These are phyloP conservation scores for Coleophora flavipennella DNA, from an alignment of 2,888 invertebrate species.

Conservation along the genomic window DNA sequence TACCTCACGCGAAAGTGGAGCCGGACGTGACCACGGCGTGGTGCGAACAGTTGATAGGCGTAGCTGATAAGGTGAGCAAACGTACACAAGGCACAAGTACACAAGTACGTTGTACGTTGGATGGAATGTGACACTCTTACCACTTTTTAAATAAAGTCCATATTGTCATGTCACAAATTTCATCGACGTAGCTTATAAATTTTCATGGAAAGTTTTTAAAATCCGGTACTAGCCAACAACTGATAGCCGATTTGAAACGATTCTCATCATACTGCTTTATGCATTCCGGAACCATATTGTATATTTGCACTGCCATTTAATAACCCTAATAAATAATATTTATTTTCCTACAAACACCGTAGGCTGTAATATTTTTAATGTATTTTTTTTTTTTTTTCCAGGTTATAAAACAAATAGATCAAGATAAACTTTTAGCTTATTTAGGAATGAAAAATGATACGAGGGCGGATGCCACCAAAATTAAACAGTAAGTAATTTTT, in stretches of 20 bases:
- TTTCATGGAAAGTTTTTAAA: too few species aligned
- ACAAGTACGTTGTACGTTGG: background rate
- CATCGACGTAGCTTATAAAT: too few species aligned
- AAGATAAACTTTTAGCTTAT: constrained; percentile 83
- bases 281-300: too few species aligned
- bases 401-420: constrained; percentile 77
- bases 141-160: too few species aligned
- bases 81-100: background rate
- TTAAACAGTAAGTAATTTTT: constrained; percentile 77
- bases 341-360: too few species aligned
- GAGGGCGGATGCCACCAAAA: constrained; percentile 85
- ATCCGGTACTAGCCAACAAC: too few species aligned
- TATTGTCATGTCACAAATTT: too few species aligned
- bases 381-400: constrained; percentile 14
- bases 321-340: too few species aligned
- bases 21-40: constrained; percentile 54
- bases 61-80: constrained; percentile 73
- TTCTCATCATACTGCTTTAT: too few species aligned
- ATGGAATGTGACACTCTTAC: background rate
- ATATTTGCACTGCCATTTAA: too few species aligned
- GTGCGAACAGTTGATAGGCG: constrained; percentile 59
- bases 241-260: too few species aligned
- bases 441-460: constrained; percentile 89
- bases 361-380: too few species aligned
- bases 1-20: constrained; percentile 60